Evolutionary conservation across 92 coral and sea anemone genomes (phyloP).

Genomic region (Scolanthus callimorphus): DNA sequence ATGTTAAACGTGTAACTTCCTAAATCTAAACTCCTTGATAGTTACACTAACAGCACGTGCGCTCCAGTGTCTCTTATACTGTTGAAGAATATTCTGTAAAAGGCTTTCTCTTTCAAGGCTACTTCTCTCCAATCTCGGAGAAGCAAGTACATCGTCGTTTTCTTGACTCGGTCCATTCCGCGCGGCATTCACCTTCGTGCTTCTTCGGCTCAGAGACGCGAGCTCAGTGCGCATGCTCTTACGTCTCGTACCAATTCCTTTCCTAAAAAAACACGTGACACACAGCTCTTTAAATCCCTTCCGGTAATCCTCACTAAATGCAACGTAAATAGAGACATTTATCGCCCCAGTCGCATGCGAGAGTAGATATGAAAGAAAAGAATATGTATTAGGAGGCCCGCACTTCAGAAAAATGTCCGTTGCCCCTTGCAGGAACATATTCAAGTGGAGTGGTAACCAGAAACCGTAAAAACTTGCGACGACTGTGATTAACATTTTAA

Average conservation of each 20-base stretch:
- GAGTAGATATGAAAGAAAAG: slow-evolving; percentile 24
- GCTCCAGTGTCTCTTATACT: too few relatives aligned
- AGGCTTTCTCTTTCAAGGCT: too few relatives aligned
- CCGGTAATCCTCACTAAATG: slow-evolving; percentile 63
- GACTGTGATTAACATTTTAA: slow-evolving; percentile 56
- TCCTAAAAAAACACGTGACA: too few relatives aligned
- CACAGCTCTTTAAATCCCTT: slow-evolving; percentile 44
- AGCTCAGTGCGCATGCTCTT: slow-evolving; percentile 26
- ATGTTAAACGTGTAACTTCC: too few relatives aligned
- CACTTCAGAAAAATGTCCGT: slow-evolving; percentile 20
- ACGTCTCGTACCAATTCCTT: slow-evolving; percentile 6
- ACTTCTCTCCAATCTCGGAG: too few relatives aligned
- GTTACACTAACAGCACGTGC: too few relatives aligned
- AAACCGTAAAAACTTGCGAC: slow-evolving; percentile 49
- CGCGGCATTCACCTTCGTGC: too few relatives aligned
- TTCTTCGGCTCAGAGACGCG: slow-evolving; percentile 7
- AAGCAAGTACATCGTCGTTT: too few relatives aligned
- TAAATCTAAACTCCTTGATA: too few relatives aligned
- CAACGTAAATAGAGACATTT: slow-evolving; percentile 52
- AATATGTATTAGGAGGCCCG: slow-evolving; percentile 17
- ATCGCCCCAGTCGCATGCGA: slow-evolving; percentile 56
- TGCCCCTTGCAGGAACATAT: slow-evolving; percentile 17
- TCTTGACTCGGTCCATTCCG: too few relatives aligned
- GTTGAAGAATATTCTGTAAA: neutral
- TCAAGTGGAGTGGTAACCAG: slow-evolving; percentile 42